Base-by-base conservation (phyloP, 1,140 invertebrate genomes). In the Eupeodes corollae region DNA sequence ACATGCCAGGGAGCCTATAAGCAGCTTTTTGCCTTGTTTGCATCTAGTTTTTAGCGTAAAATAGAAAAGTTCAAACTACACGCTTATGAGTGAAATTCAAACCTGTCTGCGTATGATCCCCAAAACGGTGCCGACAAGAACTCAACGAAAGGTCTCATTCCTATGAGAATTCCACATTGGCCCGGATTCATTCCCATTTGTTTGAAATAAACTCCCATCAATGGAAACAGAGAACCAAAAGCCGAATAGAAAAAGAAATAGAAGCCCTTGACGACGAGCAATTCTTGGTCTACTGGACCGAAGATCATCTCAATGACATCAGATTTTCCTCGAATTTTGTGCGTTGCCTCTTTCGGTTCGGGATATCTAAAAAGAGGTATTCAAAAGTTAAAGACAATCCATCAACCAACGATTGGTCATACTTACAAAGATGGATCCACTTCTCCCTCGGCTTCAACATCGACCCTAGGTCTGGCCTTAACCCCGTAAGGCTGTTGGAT, bases 161-260 rank as follows among this genome's bases (percentile, higher is more conserved):
- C 93, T 50, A 94, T 87, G 1, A 93, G 78, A 21, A 96, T 76
- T 13, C 95, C 94, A 57, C 90, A 91, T 67, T 98, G 93, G 6
- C 83, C 84, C 0, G 93, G 86, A 70, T 95, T 96, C 91, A 98
- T 95, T 8, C 92, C 95, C 80, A 98, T 86, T 72, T 97, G 92
- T 69, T 91, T 98, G 75, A 99, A 99, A 70, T 98, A 99, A 16
- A 99, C 90, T 16, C 91, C 95, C 84, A 99, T 91, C 21, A 99
- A 71, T 0, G 96, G 96, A 64, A 98, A 98, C 0, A 99, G 75
- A 0, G 92, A 97, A 6, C 96, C 96, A 59, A 99, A 99, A 1
- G 96, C 95, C 2, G 95, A 93, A 66, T 98, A 99, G 72, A 98
- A 99, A 77, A 98, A 98, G 70, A 99, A 98, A 69, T 99, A 99